Conservation (phyloP, 2,888 invertebrate genomes). For the Brachynemurus nebulosus region DNA sequence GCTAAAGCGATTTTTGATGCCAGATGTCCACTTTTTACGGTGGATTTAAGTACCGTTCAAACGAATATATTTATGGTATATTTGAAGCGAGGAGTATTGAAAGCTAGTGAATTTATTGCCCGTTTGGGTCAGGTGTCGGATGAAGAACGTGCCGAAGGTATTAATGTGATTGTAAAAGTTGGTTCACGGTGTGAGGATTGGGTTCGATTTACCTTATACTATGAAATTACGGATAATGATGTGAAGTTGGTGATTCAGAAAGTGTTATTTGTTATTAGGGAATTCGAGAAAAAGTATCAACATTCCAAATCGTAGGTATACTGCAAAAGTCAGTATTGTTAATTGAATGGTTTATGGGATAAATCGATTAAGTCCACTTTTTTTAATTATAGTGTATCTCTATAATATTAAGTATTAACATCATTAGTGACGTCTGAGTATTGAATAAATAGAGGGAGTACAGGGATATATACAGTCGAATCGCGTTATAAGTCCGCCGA, state of each 20-base stretch:
- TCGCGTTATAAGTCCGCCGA: too few relatives aligned
- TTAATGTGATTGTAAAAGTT: slow-evolving; percentile 40
- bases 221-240: slow-evolving; percentile 53
- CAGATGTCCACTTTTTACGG: slow-evolving; percentile 43
- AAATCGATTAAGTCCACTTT: too few relatives aligned
- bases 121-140: slow-evolving; percentile 35
- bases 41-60: slow-evolving; percentile 47
- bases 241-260: slow-evolving; percentile 55
- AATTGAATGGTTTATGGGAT: too few relatives aligned
- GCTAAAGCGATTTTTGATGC: slow-evolving; percentile 49
- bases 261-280: slow-evolving; percentile 50
- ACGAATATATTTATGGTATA: slow-evolving; percentile 64
- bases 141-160: slow-evolving; percentile 31
- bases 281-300: slow-evolving; percentile 32
- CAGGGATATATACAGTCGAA: too few relatives aligned
- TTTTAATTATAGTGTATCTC: too few relatives aligned
- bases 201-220: slow-evolving; percentile 55
- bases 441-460: too few relatives aligned
- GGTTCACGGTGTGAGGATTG: slow-evolving; percentile 42
- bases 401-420: too few relatives aligned
- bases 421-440: too few relatives aligned
- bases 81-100: slow-evolving; percentile 36
- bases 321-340: too few relatives aligned
- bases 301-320: background rate
- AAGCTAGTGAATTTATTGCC: slow-evolving; percentile 39